A percentile compares a stretch with the other conserved stretches of the same genome.
Conservation (phyloP, 2,888 invertebrate genomes). For the Chalcis sispes region DNA sequence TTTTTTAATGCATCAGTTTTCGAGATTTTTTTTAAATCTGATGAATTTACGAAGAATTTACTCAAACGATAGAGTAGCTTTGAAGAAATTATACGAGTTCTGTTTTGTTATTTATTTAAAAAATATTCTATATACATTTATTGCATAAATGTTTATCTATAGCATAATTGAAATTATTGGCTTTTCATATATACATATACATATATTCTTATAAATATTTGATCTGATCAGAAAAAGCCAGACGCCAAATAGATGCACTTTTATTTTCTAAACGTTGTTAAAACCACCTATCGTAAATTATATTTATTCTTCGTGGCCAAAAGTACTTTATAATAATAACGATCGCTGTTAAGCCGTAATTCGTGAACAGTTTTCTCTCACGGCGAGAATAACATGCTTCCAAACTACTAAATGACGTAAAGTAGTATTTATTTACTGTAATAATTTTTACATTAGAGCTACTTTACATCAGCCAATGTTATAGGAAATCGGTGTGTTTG, state of each 20-base stretch:
- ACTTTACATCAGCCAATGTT: slow-evolving; percentile 55
- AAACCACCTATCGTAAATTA: slow-evolving; percentile 46
- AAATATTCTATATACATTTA: slow-evolving; percentile 25
- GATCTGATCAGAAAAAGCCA: slow-evolving; percentile 41
- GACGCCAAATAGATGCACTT: slow-evolving; percentile 45
- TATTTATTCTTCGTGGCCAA: slow-evolving; percentile 65
- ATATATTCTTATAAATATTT: slow-evolving; percentile 29
- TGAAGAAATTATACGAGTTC: slow-evolving; percentile 16
- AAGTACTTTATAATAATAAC: slow-evolving; percentile 59
- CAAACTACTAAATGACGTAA: slow-evolving; percentile 63
- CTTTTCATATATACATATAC: slow-evolving; percentile 22
- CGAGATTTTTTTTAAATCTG: not conserved
- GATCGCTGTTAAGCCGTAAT: slow-evolving; percentile 54
- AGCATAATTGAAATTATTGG: slow-evolving; percentile 17
- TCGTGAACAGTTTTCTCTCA: slow-evolving; percentile 69
- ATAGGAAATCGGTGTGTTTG: slow-evolving; percentile 66
- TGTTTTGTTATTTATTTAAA: slow-evolving; percentile 40
- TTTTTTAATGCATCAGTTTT: slow-evolving; percentile 31
- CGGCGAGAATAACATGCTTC: slow-evolving; percentile 70
- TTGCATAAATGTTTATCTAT: slow-evolving; percentile 15
- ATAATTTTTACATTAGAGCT: slow-evolving; percentile 46
- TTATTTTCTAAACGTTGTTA: slow-evolving; percentile 45
- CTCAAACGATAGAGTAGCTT: slow-evolving; percentile 15
- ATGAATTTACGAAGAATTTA: slow-evolving; percentile 8
- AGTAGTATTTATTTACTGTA: slow-evolving; percentile 37